Percentiles rank a stretch among this genome's conserved stretches.
These are phyloP conservation scores for Acronicta aceris DNA, from an alignment of 2,888 invertebrate species.

Conservation along the genomic window DNA sequence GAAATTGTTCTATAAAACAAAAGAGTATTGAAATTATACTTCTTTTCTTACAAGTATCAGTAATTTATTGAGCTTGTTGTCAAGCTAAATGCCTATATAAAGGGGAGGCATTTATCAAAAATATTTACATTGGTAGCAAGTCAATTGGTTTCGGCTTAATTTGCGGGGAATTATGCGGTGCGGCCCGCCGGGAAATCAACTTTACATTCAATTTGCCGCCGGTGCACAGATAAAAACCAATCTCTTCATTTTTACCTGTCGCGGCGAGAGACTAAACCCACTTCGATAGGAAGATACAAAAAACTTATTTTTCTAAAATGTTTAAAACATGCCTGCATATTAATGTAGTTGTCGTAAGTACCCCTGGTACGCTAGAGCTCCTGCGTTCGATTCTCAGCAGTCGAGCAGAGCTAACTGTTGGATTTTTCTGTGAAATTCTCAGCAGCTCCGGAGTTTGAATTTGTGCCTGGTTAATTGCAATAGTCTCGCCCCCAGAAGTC, in stretches of 20 bases:
- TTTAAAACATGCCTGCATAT: constrained; percentile 18
- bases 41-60: constrained; percentile 41
- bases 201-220: constrained; percentile 87
- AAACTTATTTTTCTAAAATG: constrained; percentile 24
- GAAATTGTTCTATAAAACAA: constrained; percentile 8
- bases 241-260: constrained; percentile 79
- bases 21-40: constrained; percentile 22
- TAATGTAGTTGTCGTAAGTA: too few relatives aligned
- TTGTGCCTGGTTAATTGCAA: too few relatives aligned
- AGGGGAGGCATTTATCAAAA: constrained; percentile 82
- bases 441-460: too few relatives aligned
- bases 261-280: constrained; percentile 51
- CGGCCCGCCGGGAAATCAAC: constrained; percentile 86
- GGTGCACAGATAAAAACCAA: constrained; percentile 86
- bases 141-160: constrained; percentile 85
- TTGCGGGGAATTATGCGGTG: constrained; percentile 83
- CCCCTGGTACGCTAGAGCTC: too few relatives aligned
- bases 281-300: constrained; percentile 27
- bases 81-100: constrained; percentile 68
- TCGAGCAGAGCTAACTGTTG: too few relatives aligned
- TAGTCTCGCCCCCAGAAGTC: too few relatives aligned
- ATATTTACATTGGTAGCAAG: constrained; percentile 86
- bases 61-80: constrained; percentile 52
- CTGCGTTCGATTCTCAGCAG: too few relatives aligned
- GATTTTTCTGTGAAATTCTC: too few relatives aligned